These are phyloP conservation scores for Pandemis corylana DNA, from an alignment of 2,888 invertebrate genomes.

Conservation along the genomic window DNA sequence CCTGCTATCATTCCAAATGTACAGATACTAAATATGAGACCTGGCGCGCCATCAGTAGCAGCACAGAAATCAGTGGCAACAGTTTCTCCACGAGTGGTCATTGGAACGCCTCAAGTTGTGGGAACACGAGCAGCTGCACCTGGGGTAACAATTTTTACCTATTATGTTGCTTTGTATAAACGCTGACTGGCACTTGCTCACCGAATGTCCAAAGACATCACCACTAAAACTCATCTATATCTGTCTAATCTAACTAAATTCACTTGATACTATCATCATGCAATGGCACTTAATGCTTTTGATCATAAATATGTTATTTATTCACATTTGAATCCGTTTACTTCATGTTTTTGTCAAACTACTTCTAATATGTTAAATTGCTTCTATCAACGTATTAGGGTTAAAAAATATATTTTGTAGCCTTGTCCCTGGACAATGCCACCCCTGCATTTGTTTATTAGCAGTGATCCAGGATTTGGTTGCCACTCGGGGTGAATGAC, in stretches of 20 bases:
- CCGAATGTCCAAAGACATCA: slow-evolving; percentile 25
- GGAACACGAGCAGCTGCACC: slow-evolving; percentile 92
- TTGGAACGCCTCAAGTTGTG: slow-evolving; percentile 92
- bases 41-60: slow-evolving; percentile 87
- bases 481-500: too few species aligned
- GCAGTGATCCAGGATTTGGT: too few species aligned
- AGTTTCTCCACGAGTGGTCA: slow-evolving; percentile 92
- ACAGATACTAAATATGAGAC: slow-evolving; percentile 94
- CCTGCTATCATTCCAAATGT: slow-evolving; percentile 90
- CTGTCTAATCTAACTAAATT: slow-evolving; percentile 25
- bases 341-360: neutral
- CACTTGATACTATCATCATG: slow-evolving; percentile 28
- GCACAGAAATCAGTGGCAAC: slow-evolving; percentile 91
- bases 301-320: slow-evolving; percentile 37
- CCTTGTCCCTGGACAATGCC: neutral
- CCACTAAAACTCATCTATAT: slow-evolving; percentile 30
- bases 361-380: neutral
- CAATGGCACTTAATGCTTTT: slow-evolving; percentile 45
- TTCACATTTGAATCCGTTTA: slow-evolving; percentile 7
- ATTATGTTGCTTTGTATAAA: slow-evolving; percentile 31
- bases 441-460: neutral
- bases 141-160: slow-evolving; percentile 84
- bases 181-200: slow-evolving; percentile 33
- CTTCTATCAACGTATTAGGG: neutral
- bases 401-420: neutral